phyloP scores from a whole-genome alignment of 2,797 vertebrate genomes.

The Fringilla coelebs region DNA sequence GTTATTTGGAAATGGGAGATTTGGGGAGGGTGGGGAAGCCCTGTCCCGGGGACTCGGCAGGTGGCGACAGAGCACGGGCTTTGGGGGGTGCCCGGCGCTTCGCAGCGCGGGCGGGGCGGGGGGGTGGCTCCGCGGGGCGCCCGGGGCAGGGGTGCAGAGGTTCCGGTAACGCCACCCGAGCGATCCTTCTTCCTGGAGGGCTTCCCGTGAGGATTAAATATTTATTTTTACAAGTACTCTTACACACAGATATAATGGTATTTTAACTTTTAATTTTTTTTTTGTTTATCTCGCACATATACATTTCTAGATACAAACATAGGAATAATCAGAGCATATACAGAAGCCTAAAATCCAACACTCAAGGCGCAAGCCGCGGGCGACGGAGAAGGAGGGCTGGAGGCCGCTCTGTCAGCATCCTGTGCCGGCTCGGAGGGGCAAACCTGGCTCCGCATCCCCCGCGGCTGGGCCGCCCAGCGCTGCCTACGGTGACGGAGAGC shows the following conservation, averaged over 20 bases:
- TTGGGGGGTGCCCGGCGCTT: not conserved
- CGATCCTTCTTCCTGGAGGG: not conserved
- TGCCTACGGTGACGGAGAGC: not conserved
- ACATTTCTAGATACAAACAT: not conserved
- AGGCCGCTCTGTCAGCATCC: not conserved
- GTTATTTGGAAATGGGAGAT: not conserved
- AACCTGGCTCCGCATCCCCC: not conserved
- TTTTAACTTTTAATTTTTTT: not conserved
- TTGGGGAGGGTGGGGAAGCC: not conserved
- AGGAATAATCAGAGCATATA: not conserved
- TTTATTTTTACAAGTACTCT: not conserved
- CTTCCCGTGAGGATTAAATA: not conserved
- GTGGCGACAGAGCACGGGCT: conserved; percentile 71
- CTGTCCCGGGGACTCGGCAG: conserved; percentile 43
- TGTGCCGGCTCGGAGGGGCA: not conserved
- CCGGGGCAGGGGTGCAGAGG: not conserved
- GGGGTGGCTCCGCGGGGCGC: not conserved
- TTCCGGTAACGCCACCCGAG: not conserved
- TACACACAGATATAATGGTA: not conserved
- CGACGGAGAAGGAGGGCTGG: not conserved
- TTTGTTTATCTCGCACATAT: fast-evolving
- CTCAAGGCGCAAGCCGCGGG: not conserved
- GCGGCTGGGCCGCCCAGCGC: not conserved
- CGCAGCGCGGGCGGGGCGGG: no score
- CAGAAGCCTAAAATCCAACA: not conserved